Evolutionary conservation across 2,888 invertebrate genomes (phyloP).

Genomic region (Himalopsyche tibetana): DNA sequence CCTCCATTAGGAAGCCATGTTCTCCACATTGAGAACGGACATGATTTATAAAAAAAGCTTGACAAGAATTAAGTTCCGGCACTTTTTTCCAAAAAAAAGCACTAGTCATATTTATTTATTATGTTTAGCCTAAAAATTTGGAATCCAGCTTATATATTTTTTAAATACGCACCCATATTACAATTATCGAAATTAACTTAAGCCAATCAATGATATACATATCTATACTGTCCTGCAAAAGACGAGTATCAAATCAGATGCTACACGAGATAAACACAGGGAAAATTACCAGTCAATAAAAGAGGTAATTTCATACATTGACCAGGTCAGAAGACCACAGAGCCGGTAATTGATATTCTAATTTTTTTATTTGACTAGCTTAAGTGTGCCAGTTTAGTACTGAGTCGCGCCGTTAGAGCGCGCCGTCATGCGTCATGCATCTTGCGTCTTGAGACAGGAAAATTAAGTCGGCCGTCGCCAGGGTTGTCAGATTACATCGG

Average conservation of each 20-base stretch:
- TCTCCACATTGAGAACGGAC: too few species aligned
- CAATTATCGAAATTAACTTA: too few species aligned
- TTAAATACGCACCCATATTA: too few species aligned
- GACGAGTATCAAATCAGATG: background rate
- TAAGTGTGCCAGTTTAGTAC: slow-evolving; percentile 5
- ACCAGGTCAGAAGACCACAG: slow-evolving; percentile 28
- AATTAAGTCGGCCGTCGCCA: slow-evolving; percentile 1
- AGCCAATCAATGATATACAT: too few species aligned
- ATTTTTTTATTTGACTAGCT: background rate
- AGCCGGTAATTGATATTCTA: slow-evolving; percentile 31
- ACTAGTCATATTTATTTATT: too few species aligned
- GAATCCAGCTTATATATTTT: too few species aligned
- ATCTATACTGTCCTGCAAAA: background rate
- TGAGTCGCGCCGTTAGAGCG: slow-evolving; percentile 8
- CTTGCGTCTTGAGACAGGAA: background rate
- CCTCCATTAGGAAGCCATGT: too few species aligned
- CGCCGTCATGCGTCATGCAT: slow-evolving; percentile 25
- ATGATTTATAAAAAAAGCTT: too few species aligned
- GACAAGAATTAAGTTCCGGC: too few species aligned
- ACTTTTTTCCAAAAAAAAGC: too few species aligned
- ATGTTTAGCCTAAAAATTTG: too few species aligned
- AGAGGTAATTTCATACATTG: slow-evolving; percentile 2
- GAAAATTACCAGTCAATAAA: slow-evolving; percentile 3
- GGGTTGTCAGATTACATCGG: slow-evolving; percentile 24
- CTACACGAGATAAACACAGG: background rate